Evolutionary conservation across 1,140 invertebrate genomes (phyloP), one percentile per base, ranked within the genome.

Genomic region (Drosophila lacertosa): DNA sequence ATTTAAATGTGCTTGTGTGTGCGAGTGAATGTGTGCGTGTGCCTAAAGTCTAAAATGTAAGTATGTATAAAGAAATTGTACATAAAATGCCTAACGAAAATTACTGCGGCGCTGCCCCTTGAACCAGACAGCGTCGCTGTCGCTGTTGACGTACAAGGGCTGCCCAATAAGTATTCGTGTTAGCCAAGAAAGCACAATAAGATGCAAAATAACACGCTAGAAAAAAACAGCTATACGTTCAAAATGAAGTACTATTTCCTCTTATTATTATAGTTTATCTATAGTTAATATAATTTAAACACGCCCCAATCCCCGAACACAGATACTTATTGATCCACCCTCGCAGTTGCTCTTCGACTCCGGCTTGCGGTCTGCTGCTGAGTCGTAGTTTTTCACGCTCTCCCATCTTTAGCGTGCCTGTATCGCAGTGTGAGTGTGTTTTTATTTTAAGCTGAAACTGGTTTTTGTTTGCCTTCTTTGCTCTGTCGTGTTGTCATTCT

Each of bases 401-500:
- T 81, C 77, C 77, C 74, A 73, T 72, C 59, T 75, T 40, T 67
- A 29, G 55, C 32, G 39, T 32, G 42, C 22, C 40, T 59, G 44
- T 62, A 35, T 69, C 53, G 58, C 42, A 57, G 42, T 63, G 33
- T 44, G 44, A 69, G 42, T 69, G 55, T 76, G 73, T 81, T 73
- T 82, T 86, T 81, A 74, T 80, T 86, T 84, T 84, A 86, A 86
- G 81, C 81, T 70, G 82, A 84, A 84, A 84, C 81, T 73, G 77
- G 81, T 84, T 84, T 86, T 16, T 71, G 58, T 45, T 50, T 59
- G 42, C 37, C 58, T 70, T 66, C 75, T 70, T 62, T n/a, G 45
- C 50, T 32, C 24, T 72, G 53, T 45, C 40, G 68, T 74, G 55
- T 64, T 86, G 81, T 84, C 82, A 88, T 84, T 77, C 81, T 64